A percentile compares a stretch with the other conserved stretches of the same genome.
Conservation (phyloP, 2,113 vertebrate species). For the Picathartes gymnocephalus region DNA sequence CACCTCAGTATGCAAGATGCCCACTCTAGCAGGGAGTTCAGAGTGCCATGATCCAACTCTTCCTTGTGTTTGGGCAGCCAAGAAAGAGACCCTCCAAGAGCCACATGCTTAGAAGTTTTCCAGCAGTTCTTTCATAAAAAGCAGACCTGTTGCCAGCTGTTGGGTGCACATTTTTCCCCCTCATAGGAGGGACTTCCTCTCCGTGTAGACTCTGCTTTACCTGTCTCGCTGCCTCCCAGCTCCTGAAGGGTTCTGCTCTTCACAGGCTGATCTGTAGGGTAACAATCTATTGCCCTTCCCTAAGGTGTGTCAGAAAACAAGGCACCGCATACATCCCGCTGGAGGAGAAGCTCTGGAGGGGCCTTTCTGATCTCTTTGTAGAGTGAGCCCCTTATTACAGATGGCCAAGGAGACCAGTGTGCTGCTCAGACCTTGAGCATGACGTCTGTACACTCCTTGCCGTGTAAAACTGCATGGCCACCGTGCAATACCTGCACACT, state of each 20-base stretch:
- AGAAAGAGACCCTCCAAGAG: background rate
- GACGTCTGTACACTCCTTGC: background rate
- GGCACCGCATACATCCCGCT: rapidly evolving
- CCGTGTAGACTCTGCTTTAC: background rate
- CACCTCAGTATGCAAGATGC: background rate
- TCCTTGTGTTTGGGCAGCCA: background rate
- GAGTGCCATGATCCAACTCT: background rate
- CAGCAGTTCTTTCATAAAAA: background rate
- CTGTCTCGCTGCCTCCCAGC: background rate
- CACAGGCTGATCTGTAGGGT: background rate
- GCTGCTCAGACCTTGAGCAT: background rate
- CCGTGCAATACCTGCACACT: background rate
- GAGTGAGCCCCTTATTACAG: background rate
- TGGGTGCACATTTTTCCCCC: background rate
- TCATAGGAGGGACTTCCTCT: background rate
- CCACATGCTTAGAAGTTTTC: background rate
- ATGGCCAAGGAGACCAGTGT: background rate
- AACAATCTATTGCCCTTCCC: background rate
- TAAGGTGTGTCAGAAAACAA: background rate
- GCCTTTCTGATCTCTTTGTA: background rate
- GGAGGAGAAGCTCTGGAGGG: background rate
- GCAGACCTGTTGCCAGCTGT: background rate
- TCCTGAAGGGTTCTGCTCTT: background rate
- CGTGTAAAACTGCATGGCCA: background rate
- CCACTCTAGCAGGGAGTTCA: background rate